Conservation (phyloP, 2,797 vertebrate genomes). For the Tokudaia tokunoshimensis region DNA sequence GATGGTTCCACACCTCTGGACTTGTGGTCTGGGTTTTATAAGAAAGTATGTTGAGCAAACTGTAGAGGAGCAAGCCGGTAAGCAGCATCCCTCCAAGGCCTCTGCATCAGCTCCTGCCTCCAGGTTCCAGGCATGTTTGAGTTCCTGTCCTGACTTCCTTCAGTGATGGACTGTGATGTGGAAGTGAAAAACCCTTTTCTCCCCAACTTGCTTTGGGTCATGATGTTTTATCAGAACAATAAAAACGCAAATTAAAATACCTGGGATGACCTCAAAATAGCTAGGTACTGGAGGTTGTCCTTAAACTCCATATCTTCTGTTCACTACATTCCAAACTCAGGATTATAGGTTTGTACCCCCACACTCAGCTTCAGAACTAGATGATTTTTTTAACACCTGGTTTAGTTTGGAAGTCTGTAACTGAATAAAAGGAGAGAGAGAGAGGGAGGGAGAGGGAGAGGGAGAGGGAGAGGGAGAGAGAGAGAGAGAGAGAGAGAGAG, state of each 20-base stretch:
- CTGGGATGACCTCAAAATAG: neutral
- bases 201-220: neutral
- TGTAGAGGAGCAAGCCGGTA: neutral
- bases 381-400: neutral
- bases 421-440: neutral
- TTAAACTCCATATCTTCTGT: neutral
- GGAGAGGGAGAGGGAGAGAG: no score
- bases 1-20: neutral
- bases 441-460: conserved; percentile 29
- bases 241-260: neutral
- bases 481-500: conserved; percentile 68
- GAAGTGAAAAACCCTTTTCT: neutral
- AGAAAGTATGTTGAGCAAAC: neutral
- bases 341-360: neutral
- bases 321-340: neutral
- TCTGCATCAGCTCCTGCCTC: neutral
- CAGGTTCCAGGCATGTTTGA: neutral
- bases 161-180: no score
- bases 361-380: neutral
- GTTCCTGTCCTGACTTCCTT: neutral
- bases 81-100: neutral
- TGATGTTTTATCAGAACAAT: neutral
- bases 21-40: neutral
- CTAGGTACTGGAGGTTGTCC: neutral
- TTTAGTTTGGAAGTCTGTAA: neutral